Conservation (phyloP, 2,797 vertebrate genomes). For the Masticophis lateralis region DNA sequence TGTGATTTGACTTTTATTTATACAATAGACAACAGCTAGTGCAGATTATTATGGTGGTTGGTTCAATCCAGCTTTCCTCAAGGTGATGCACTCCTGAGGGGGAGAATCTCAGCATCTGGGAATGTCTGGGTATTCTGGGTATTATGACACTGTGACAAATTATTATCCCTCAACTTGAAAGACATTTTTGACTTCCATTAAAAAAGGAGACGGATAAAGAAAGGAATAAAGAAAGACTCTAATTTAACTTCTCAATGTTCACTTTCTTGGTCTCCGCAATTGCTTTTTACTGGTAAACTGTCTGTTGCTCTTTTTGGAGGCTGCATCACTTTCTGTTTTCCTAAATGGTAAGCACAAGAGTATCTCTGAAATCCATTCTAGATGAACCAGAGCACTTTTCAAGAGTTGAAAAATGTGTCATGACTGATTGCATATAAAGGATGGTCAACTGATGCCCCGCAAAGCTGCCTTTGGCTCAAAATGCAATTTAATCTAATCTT, state of each 20-base stretch:
- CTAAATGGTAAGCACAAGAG: background rate
- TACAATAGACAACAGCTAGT: background rate
- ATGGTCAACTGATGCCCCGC: background rate
- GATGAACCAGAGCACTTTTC: background rate
- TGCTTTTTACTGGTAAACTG: background rate
- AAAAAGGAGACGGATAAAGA: background rate
- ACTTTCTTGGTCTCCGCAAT: too few relatives aligned
- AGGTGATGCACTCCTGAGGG: background rate
- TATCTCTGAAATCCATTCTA: background rate
- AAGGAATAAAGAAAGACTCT: background rate
- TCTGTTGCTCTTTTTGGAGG: background rate
- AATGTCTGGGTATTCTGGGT: background rate
- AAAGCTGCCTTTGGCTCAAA: background rate
- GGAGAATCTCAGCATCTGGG: background rate
- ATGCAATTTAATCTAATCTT: background rate
- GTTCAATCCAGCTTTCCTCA: background rate
- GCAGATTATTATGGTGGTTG: background rate
- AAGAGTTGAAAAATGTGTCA: background rate
- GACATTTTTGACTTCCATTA: background rate
- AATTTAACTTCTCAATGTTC: background rate
- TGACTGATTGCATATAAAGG: background rate
- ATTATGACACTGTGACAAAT: background rate
- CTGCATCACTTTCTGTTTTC: background rate
- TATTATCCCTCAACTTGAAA: background rate
- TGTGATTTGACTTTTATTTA: background rate